Base-by-base conservation (phyloP, 1,140 invertebrate genomes). In the Elysia chlorotica region DNA sequence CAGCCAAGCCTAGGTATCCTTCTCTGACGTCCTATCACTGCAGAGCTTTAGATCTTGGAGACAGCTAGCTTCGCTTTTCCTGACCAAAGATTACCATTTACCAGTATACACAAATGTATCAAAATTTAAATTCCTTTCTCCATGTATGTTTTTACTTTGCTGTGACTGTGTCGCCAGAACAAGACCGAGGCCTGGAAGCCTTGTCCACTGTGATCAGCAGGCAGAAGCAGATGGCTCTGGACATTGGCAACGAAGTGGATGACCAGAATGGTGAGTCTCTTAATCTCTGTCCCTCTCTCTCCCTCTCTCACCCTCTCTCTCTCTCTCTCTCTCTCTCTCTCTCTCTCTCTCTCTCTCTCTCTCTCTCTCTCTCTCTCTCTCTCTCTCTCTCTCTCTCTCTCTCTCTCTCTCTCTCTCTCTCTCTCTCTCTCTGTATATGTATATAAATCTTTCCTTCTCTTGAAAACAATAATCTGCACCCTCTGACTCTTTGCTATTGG, bases 161-260 rank as follows among this genome's bases (percentile, higher is more conserved):
- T n/a, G n/a, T n/a, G n/a, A n/a, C n/a, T n/a, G n/a, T 74, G 38
- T 65, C 65, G 76, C 76, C 84, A 92, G 91, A 92, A 65, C 93
- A 95, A 90, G 92, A 95, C 82, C 84, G 90, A 78, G 93, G 93
- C 0, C 87, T 95, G 30, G 93, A 95, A 74, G 91, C 90, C 71
- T 87, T 95, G 57, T 92, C 93, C 19, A 90, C 92, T 82, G 92
- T 94, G 2, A 93, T 95, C 65, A 89, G 91, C 0, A 86, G 93
- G 31, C 94, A 95, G 82, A 94, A 93, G 78, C 87, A 92, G 79
- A 91, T 95, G 79, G 93, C 93, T 30, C 86, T 91, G 56, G 91
- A 91, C 59, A 93, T 95, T 78, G 90, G 91, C 31, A 90, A 89
- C 82, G 93, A 95, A 89, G 93, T 95, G 0, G 91, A 93, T 82